phyloP scores from a whole-genome alignment of 2,797 vertebrate species.

The Gephyroberyx darwinii region DNA sequence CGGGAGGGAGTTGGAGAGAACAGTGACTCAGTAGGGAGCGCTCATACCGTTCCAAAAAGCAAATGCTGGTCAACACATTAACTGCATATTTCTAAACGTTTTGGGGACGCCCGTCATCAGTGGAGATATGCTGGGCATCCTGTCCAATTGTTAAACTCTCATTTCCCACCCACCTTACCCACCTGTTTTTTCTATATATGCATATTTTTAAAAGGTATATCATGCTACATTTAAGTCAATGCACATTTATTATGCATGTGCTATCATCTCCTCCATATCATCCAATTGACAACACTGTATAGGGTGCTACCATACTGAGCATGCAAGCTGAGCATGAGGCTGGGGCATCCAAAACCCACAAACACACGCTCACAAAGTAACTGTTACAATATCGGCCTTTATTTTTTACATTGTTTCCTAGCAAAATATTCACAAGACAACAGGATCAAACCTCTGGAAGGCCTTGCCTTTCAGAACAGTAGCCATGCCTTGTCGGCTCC shows the following conservation, averaged over 20 bases:
- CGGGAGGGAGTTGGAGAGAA: constrained; percentile 43
- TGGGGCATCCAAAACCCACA: no score
- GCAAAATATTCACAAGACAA: constrained; percentile 16
- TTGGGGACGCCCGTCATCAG: not conserved
- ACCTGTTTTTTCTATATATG: no score
- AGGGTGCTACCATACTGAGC: not conserved
- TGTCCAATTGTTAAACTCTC: not conserved
- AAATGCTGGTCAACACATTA: not conserved
- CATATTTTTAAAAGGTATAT: no score
- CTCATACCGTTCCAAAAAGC: not conserved
- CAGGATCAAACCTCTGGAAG: not conserved
- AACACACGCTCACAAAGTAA: not conserved
- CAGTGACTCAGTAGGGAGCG: not conserved
- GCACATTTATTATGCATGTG: no score
- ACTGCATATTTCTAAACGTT: not conserved
- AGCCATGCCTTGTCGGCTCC: constrained; percentile 14
- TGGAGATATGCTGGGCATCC: not conserved
- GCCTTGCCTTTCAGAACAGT: constrained; percentile 1
- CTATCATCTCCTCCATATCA: no score
- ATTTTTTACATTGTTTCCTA: not conserved
- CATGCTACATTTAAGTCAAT: no score
- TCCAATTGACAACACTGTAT: no score
- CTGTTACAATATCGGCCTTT: not conserved
- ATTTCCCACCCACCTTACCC: not conserved
- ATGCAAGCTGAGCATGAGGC: not conserved